Evolutionary conservation across 2,888 invertebrate genomes (phyloP).

Genomic region (Anthrax anthrax): DNA sequence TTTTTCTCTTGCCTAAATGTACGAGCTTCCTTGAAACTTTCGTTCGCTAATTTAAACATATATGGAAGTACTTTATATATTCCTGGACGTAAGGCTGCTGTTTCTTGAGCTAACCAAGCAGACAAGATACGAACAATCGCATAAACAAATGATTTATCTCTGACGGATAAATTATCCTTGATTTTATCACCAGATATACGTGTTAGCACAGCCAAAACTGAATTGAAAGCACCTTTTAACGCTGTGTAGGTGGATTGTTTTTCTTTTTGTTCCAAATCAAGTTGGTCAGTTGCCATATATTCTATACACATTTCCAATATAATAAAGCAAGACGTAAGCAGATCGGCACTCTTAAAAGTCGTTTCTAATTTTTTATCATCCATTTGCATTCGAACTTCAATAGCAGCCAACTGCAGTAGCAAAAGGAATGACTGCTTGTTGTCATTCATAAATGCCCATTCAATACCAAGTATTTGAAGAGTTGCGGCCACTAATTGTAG

Average conservation of each 20-base stretch:
- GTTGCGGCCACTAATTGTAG: constrained; percentile 68
- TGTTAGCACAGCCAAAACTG: constrained; percentile 57
- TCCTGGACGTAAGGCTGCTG: constrained; percentile 71
- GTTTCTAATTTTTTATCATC: constrained; percentile 75
- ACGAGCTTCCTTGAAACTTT: constrained; percentile 62
- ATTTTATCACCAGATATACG: constrained; percentile 63
- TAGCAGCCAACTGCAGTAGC: constrained; percentile 72
- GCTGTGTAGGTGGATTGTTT: constrained; percentile 82
- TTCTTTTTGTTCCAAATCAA: constrained; percentile 79
- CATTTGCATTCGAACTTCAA: constrained; percentile 87
- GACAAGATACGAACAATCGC: constrained; percentile 71
- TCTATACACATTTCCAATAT: constrained; percentile 66
- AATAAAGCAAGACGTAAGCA: constrained; percentile 69
- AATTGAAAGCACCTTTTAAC: constrained; percentile 75
- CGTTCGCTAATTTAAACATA: constrained; percentile 64
- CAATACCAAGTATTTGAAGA: constrained; percentile 66
- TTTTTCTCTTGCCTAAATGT: constrained; percentile 54
- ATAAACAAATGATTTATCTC: constrained; percentile 66
- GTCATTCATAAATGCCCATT: constrained; percentile 69
- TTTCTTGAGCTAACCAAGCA: constrained; percentile 86
- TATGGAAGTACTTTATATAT: constrained; percentile 70
- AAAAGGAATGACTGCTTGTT: constrained; percentile 71
- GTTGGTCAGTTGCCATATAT: constrained; percentile 63
- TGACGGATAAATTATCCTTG: constrained; percentile 48
- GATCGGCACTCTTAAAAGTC: constrained; percentile 57